Conservation (phyloP, 2,797 vertebrate species). For the Microctenopoma lineatum region DNA sequence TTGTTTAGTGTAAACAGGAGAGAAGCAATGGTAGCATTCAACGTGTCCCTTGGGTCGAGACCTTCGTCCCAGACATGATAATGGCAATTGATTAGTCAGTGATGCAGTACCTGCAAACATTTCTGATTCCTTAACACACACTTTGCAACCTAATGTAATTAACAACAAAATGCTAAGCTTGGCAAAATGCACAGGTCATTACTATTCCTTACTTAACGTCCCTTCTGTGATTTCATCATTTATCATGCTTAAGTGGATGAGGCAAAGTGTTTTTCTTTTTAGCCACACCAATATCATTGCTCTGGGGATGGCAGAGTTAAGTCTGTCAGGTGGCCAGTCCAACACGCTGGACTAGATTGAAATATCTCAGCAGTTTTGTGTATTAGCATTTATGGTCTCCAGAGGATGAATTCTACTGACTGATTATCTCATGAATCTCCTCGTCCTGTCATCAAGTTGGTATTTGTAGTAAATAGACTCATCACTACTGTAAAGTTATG, state of each 20-base stretch:
- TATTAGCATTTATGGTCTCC: neutral
- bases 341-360: constrained; percentile 12
- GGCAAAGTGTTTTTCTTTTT: constrained; percentile 34
- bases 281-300: neutral
- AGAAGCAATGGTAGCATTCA: constrained; percentile 26
- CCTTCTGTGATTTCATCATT: constrained; percentile 42
- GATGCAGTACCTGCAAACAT: constrained; percentile 65
- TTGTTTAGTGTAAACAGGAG: constrained; percentile 22
- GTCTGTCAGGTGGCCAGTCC: neutral
- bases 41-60: constrained; percentile 52
- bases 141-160: constrained; percentile 74
- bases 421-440: neutral
- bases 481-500: neutral
- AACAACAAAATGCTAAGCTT: constrained; percentile 65
- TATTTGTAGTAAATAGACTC: neutral
- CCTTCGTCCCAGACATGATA: constrained; percentile 64
- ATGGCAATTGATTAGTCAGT: constrained; percentile 74
- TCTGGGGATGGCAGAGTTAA: neutral
- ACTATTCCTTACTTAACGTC: constrained; percentile 52
- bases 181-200: constrained; percentile 63
- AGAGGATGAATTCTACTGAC: neutral
- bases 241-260: constrained; percentile 48
- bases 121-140: constrained; percentile 60
- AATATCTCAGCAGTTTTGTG: neutral
- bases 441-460: neutral